phyloP scores from a whole-genome alignment of 2,797 vertebrate genomes.

The Pseudotriccus pelzelni region DNA sequence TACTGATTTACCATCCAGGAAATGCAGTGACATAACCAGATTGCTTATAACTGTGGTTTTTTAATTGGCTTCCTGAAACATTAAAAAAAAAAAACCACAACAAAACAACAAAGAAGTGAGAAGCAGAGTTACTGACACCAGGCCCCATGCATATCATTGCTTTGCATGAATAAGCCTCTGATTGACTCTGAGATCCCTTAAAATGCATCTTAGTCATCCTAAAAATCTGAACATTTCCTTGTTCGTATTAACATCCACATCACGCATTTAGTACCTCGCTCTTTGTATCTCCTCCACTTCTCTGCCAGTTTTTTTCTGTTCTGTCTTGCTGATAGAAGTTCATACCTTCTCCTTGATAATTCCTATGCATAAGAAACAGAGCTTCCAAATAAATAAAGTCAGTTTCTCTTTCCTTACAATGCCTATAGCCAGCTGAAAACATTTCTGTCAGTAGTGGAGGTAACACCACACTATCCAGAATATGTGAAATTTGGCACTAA shows the following conservation, averaged over 20 bases:
- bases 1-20: constrained; percentile 35
- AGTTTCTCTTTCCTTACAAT: not conserved
- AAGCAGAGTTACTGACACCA: not conserved
- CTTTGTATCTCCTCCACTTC: not conserved
- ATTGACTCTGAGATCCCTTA: constrained; percentile 31
- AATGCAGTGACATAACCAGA: constrained; percentile 57
- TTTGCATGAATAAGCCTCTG: constrained; percentile 34
- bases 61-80: constrained; percentile 53
- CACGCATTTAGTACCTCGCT: not conserved
- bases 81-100: constrained; percentile 2
- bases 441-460: not conserved
- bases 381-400: not conserved
- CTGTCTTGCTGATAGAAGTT: not conserved
- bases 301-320: not conserved
- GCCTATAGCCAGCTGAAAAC: not conserved
- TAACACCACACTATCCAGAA: not conserved
- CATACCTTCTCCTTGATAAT: not conserved
- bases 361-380: not conserved
- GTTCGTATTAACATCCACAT: not conserved
- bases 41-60: constrained; percentile 30
- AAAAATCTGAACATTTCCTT: not conserved
- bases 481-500: not conserved
- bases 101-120: not conserved
- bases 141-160: not conserved
- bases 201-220: constrained; percentile 13